phyloP scores from a whole-genome alignment of 2,888 invertebrate species.

The Caenorhabditis angaria region DNA sequence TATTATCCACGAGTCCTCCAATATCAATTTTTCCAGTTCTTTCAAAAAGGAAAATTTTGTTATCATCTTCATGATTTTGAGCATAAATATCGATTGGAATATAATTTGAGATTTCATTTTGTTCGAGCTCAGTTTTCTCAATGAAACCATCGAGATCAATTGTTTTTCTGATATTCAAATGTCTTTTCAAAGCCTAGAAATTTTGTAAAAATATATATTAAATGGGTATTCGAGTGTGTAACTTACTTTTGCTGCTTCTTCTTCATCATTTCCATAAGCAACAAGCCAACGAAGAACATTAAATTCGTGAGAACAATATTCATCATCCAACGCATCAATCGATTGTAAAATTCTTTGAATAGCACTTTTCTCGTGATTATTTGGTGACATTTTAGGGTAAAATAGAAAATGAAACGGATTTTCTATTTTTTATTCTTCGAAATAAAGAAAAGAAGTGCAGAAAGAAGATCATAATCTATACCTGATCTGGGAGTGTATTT shows the following conservation, averaged over 20 bases:
- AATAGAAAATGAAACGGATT: not conserved
- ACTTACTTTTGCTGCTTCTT: slow-evolving; percentile 48
- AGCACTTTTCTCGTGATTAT: slow-evolving; percentile 28
- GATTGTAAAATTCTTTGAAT: slow-evolving; percentile 37
- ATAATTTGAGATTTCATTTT: slow-evolving; percentile 40
- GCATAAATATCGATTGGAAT: slow-evolving; percentile 66
- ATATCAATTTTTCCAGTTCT: slow-evolving; percentile 64
- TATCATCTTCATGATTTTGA: slow-evolving; percentile 51
- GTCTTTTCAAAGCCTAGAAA: slow-evolving; percentile 56
- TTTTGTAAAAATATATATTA: not conserved
- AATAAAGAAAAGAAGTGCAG: not conserved
- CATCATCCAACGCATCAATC: slow-evolving; percentile 33
- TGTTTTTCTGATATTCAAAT: slow-evolving; percentile 63
- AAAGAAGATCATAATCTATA: slow-evolving; percentile 2
- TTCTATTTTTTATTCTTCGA: not conserved
- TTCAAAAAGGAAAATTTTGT: slow-evolving; percentile 56
- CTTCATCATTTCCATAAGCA: slow-evolving; percentile 63
- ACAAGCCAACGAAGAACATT: slow-evolving; percentile 67
- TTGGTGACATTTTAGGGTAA: slow-evolving; percentile 19
- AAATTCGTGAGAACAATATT: slow-evolving; percentile 53
- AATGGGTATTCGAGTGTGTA: too few species aligned
- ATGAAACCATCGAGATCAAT: slow-evolving; percentile 53
- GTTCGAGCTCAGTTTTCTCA: slow-evolving; percentile 26
- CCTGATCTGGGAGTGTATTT: not conserved
- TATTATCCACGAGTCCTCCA: slow-evolving; percentile 56